Conservation (phyloP, 2,797 vertebrate genomes). For the Malurus leucopterus region DNA sequence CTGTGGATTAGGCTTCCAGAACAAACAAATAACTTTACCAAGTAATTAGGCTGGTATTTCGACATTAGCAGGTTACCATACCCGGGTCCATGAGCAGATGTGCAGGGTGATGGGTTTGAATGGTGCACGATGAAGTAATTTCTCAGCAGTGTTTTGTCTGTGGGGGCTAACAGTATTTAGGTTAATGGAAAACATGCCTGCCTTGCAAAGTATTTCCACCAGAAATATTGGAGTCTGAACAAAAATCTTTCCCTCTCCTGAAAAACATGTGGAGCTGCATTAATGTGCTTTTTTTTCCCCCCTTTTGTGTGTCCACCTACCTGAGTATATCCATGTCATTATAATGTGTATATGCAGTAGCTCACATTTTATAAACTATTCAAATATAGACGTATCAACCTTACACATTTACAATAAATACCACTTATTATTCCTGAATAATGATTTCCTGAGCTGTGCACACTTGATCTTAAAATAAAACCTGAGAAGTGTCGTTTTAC, state of each 20-base stretch:
- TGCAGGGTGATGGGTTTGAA: not conserved
- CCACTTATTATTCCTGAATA: not conserved
- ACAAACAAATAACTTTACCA: not conserved
- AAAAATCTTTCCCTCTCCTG: constrained; percentile 63
- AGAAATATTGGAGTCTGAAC: constrained; percentile 62
- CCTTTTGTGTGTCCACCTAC: constrained; percentile 1
- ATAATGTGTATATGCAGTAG: not conserved
- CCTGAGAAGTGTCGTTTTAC: not conserved
- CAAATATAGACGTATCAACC: not conserved
- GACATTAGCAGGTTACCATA: not conserved
- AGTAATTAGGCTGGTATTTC: not conserved
- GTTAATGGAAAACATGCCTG: constrained; percentile 69
- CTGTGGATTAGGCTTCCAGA: not conserved
- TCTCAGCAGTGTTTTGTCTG: constrained; percentile 52
- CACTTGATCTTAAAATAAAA: not conserved
- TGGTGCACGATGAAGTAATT: constrained; percentile 1
- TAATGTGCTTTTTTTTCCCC: not conserved
- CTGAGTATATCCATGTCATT: not conserved
- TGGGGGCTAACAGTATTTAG: constrained; percentile 57
- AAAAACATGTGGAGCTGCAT: constrained; percentile 18
- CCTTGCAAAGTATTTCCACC: constrained; percentile 63
- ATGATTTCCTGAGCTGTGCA: not conserved
- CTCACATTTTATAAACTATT: not conserved
- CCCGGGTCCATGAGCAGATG: not conserved
- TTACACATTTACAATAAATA: not conserved